Percentiles rank a stretch among this genome's conserved stretches.
These are phyloP conservation scores for Clamator glandarius DNA, from an alignment of 2,797 vertebrate species.

Conservation along the genomic window DNA sequence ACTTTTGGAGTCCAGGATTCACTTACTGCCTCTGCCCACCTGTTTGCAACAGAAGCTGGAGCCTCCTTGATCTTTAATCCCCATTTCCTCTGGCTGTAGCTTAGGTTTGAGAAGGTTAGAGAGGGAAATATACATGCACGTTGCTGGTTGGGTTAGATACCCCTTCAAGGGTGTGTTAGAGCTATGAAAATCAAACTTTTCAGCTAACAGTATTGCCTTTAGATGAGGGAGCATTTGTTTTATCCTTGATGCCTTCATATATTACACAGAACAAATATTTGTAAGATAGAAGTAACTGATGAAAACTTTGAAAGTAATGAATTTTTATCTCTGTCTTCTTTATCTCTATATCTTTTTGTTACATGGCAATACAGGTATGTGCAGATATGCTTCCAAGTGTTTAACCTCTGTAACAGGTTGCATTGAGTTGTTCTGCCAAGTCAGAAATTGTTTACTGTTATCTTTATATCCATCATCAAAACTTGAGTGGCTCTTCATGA, in stretches of 20 bases:
- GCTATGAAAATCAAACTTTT: background rate
- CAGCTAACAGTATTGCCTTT: background rate
- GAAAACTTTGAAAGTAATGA: background rate
- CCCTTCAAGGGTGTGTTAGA: background rate
- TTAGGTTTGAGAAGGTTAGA: background rate
- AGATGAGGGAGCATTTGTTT: background rate
- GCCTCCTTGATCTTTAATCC: background rate
- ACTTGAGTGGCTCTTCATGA: background rate
- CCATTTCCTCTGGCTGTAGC: background rate
- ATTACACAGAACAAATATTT: background rate
- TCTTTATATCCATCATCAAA: background rate
- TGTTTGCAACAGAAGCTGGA: background rate
- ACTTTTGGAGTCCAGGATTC: fast-evolving
- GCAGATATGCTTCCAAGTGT: background rate
- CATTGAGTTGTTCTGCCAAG: background rate
- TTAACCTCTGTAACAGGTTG: background rate
- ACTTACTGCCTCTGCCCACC: background rate
- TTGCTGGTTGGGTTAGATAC: background rate
- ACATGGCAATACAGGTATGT: background rate
- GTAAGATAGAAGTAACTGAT: background rate
- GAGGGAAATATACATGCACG: fast-evolving
- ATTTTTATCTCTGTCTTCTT: background rate
- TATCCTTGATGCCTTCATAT: background rate
- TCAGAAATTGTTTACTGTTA: background rate
- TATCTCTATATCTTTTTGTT: background rate